Evolutionary conservation across 2,797 vertebrate species (phyloP).

Genomic region (Apogon talboti): DNA sequence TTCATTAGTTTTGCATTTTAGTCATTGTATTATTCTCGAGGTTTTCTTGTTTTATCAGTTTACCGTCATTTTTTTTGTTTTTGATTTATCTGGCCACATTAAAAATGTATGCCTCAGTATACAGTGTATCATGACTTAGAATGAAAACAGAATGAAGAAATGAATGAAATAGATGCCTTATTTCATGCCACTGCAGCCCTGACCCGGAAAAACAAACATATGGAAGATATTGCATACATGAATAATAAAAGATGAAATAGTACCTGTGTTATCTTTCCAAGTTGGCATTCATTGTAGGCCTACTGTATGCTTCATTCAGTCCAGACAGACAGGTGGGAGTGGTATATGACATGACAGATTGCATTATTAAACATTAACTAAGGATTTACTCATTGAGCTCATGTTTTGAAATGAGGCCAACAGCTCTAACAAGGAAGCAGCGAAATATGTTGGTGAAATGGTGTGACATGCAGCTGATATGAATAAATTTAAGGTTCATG

Average conservation of each 20-base stretch:
- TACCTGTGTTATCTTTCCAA: neutral
- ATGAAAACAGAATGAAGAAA: too few species aligned
- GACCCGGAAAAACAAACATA: neutral
- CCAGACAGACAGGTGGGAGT: constrained; percentile 28
- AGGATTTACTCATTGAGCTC: neutral
- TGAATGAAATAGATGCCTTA: too few species aligned
- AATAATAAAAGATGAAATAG: constrained; percentile 9
- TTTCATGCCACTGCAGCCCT: neutral
- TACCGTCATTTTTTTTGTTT: too few species aligned
- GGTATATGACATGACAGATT: constrained; percentile 4
- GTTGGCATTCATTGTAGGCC: neutral
- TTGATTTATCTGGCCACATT: too few species aligned
- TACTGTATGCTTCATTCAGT: constrained; percentile 10
- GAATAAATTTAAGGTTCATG: neutral
- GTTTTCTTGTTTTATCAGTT: too few species aligned
- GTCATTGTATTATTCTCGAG: too few species aligned
- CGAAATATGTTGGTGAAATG: constrained; percentile 48
- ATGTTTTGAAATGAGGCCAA: constrained; percentile 35
- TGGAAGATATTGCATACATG: constrained; percentile 3
- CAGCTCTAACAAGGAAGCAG: neutral
- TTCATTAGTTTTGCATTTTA: too few species aligned
- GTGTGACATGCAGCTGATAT: neutral
- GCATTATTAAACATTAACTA: constrained; percentile 56
- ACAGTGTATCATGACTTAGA: too few species aligned
- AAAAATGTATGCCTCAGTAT: too few species aligned